Evolutionary conservation across 2,113 vertebrate genomes (phyloP), one percentile per base, ranked within the genome.

Genomic region (Orientallactaga bullata): DNA sequence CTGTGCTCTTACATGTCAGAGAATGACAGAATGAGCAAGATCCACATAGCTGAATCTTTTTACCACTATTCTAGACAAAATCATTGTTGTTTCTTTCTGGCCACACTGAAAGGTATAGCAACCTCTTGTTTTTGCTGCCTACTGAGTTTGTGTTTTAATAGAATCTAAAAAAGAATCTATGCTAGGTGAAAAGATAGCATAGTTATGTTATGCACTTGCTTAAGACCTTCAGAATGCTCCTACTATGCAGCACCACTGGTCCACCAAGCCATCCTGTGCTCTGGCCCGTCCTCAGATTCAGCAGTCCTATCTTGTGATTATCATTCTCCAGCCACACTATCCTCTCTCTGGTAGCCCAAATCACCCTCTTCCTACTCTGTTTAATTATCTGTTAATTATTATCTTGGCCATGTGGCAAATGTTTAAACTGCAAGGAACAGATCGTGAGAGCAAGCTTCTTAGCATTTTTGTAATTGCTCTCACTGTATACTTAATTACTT

Each of bases 221-320:
- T 61, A 69, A 69, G 13, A 16, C 18, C 18, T 61, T 35, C 5
- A 21, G 6, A 71, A 51, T 2, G 10, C 26, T 24, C 4, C 0
- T 10, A 1, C 5, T 0, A 0, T 6, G 15, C 12, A 1, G 37
- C 20, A 3, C 0, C 8, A 6, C 17, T 0, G 37, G 10, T 30
- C 8, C 61, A 1, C 23, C 26, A 15, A 21, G 10, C 2, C 3
- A 1, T 24, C 11, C 5, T 3, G 26, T 6, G 13, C 4, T 21
- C 39, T 42, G 23, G 13, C 24, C 28, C 32, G 18, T 10, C 58
- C 47, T 7, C 3, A 1, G 15, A 26, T 30, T 15, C 18, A 21
- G 16, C 3, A 6, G 5, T 42, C 16, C 17, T 1, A 5, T 10
- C 18, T 6, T 16, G 9, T 6, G 11, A 39, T 51, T 7, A 15